Evolutionary conservation across 2,797 vertebrate genomes (phyloP), one percentile per base, ranked within the genome.

Genomic region (Acanthurus lineatus): DNA sequence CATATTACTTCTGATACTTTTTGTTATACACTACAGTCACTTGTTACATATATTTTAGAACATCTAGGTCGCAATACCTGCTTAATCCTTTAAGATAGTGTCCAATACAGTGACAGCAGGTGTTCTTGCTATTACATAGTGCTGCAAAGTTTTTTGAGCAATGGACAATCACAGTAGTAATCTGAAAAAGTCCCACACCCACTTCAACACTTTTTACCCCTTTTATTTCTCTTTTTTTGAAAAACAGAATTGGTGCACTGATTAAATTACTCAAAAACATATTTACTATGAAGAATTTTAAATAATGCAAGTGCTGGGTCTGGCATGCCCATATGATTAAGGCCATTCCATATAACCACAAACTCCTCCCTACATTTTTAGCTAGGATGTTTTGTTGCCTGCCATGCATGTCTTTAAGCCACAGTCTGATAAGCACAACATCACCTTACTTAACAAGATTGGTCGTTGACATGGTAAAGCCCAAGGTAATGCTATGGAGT

Each of bases 221-320:
- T 32, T 32, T 28, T 28, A 28, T 28, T 32, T 32, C 28, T 32
- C 28, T 32, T 32, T 32, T 25, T 47, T 28, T 47, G 22, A 28
- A 48, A 63, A 63, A 32, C 9, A n/a, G 6, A 52, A 48, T 10
- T 2, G 32, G 6, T 14, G 19, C 48, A 22, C 32, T 40, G 32
- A 66, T 52, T 35, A 62, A 7, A 22, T 60, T 59, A 35, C 35
- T 59, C 19, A 8, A 6, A 8, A 48, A 72, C 68, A 70, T 60
- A n/a, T 53, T 54, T 45, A 45, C 62, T 72, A 32, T 45, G 62
- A 11, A 19, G 25, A 19, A 22, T 25, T 22, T 53, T 11, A 63
- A 45, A 16, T 17, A 0, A 7, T n/a, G 25, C 15, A 52, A 1
- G 3, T 45, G 40, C 12, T 22, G 12, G 35, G 49, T 15, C 47